Conservation (phyloP, 2,113 vertebrate genomes). For the Coracopsis vasa region DNA sequence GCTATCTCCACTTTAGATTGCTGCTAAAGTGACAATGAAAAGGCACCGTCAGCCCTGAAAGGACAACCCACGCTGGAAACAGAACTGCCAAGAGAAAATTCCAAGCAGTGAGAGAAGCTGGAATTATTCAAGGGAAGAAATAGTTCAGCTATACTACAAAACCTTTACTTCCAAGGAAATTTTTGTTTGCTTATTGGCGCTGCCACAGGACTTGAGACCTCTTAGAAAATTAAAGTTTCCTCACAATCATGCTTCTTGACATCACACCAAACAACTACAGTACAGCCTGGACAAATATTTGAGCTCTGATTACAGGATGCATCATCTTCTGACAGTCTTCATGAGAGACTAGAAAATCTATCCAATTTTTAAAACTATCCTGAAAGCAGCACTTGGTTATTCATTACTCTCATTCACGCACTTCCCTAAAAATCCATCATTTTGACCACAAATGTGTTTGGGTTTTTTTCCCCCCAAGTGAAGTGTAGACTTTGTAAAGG, state of each 20-base stretch:
- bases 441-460: not conserved
- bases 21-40: not conserved
- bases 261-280: not conserved
- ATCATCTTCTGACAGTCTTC: not conserved
- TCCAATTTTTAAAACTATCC: not conserved
- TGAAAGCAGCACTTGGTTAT: not conserved
- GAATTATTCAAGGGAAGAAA: not conserved
- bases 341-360: not conserved
- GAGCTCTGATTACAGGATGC: not conserved
- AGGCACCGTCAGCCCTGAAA: not conserved
- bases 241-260: not conserved
- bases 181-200: not conserved
- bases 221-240: not conserved
- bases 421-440: not conserved
- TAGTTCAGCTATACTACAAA: not conserved
- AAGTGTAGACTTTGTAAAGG: not conserved
- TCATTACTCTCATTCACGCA: not conserved
- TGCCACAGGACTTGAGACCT: not conserved
- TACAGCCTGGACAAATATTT: not conserved
- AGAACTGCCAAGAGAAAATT: not conserved
- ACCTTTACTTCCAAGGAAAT: not conserved
- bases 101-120: not conserved
- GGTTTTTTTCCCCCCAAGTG: rapidly evolving
- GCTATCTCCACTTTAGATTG: not conserved
- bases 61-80: not conserved